Base-by-base conservation (phyloP, 2,888 invertebrate species). In the Tenthredo mesomela region DNA sequence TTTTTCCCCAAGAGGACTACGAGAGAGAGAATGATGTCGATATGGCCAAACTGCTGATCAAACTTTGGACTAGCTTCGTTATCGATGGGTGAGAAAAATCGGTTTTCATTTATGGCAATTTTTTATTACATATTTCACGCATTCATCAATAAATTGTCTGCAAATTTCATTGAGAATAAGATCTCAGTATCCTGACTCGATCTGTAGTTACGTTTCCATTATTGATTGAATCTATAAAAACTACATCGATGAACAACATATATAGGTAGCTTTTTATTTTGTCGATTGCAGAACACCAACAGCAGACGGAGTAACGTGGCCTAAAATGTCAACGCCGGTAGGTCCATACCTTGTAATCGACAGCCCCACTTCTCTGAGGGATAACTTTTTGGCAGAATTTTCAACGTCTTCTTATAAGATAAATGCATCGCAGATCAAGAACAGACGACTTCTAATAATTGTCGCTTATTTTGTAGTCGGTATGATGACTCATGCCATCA, bases 301-400 rank as follows among this genome's bases (percentile, higher is more conserved):
- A 29, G 86, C 88, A 1, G 61, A 82, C 4, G 87, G 85, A 15
- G 87, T 87, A 9, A 65, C 86, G 0, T 91, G 91, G 91, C 88
- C 87, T 0, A 86, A 87, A 10, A 88, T 90, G 88, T 85, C 85
- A 7, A 87, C 87, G 18, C 84, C 87, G 7, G 86, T 85, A 43
- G 91, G 91, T 2, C 91, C 91, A 9, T 91, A 91, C 73, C 86
- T 90, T 37, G 85, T 88, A 78, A 89, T 91, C 33, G 88, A 89
- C 21, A 78, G 82, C 1, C 54, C 70, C 9, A 73, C 86, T 21
- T 21, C 58, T 37, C 21, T 58, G 4, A n/a, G 58, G 33, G 61
- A 61, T 2, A 78, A 78, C 40, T 78, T 77, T 50, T 18, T 77
- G 37, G 50, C 25, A 50, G 75, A 77, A 50, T 77, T 43, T 10